Evolutionary conservation across 2,888 invertebrate genomes (phyloP).

Genomic region (Eueremaeus valkanovi): DNA sequence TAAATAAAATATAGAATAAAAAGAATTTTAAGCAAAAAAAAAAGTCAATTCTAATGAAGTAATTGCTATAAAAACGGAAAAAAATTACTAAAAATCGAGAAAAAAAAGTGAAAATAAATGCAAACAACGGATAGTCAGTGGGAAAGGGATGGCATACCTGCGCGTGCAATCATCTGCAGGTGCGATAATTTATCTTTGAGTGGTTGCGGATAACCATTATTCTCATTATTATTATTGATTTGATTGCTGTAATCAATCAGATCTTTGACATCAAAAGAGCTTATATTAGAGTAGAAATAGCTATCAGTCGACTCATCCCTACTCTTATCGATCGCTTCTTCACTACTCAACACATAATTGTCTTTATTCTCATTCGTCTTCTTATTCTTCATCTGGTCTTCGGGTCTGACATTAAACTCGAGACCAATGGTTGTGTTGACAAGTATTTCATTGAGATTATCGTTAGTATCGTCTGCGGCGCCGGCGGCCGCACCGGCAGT

Average conservation of each 20-base stretch:
- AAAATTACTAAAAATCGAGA: no score
- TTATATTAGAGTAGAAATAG: neutral
- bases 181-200: constrained; percentile 55
- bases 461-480: neutral
- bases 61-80: no score
- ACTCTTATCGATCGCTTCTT: neutral
- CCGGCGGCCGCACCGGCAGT: neutral
- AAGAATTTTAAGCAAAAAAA: no score
- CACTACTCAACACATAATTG: no score
- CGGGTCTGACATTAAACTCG: neutral
- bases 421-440: neutral
- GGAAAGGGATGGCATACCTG: constrained; percentile 57
- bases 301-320: neutral
- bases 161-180: constrained; percentile 60
- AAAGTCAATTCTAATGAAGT: no score
- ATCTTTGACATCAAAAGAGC: neutral
- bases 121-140: no score
- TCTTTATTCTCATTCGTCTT: no score
- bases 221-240: constrained; percentile 22
- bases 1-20: no score
- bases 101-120: no score
- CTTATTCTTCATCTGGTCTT: neutral
- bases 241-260: constrained; percentile 4
- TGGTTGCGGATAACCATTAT: constrained; percentile 42
- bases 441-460: neutral